phyloP scores from a whole-genome alignment of 2,888 invertebrate species.

The Conomelus anceps region DNA sequence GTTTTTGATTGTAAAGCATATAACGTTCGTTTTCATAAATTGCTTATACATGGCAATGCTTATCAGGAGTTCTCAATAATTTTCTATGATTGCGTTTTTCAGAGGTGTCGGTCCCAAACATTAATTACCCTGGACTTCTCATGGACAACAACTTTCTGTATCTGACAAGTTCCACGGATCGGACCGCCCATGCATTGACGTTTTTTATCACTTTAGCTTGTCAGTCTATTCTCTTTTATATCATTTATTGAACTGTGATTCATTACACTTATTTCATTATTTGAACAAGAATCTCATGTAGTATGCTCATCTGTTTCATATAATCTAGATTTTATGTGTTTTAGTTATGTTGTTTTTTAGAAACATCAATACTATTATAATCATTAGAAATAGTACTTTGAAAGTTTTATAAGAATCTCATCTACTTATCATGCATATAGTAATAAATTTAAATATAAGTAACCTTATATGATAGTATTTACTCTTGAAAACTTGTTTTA shows the following conservation, averaged over 20 bases:
- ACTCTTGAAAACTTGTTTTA: neutral
- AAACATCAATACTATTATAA: no score
- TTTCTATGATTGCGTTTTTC: slow-evolving; percentile 36
- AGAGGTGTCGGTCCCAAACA: slow-evolving; percentile 65
- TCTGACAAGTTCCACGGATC: neutral
- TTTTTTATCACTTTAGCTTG: neutral
- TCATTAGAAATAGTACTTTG: neutral
- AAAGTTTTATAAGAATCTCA: neutral
- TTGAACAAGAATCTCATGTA: neutral
- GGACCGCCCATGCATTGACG: neutral
- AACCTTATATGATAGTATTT: neutral
- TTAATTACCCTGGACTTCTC: slow-evolving; percentile 60
- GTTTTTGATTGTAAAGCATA: no score
- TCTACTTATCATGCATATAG: neutral
- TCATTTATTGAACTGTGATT: neutral
- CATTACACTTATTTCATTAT: no score
- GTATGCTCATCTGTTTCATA: neutral
- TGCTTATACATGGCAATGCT: no score
- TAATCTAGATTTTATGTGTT: neutral
- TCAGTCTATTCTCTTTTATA: neutral
- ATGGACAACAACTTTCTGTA: neutral
- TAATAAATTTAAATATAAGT: neutral
- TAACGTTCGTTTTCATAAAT: no score
- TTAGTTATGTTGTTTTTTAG: neutral
- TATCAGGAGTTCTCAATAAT: no score